Evolutionary conservation across 2,888 invertebrate genomes (phyloP).

Genomic region (Neuroscelio doddi): DNA sequence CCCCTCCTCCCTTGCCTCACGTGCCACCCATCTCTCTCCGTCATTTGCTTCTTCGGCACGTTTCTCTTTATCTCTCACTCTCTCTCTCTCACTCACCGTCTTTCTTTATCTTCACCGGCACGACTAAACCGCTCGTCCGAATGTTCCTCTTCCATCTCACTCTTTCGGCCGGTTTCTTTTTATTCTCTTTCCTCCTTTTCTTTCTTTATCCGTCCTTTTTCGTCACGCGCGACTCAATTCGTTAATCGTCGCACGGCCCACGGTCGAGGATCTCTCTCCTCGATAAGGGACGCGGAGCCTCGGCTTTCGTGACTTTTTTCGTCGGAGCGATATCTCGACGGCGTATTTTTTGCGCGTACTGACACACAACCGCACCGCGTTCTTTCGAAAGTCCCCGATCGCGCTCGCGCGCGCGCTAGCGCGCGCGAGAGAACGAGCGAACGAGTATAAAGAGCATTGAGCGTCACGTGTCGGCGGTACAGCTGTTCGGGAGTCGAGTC

Average conservation of each 20-base stretch:
- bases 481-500: slow-evolving; percentile 26
- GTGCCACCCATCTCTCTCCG: slow-evolving; percentile 13
- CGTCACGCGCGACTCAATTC: slow-evolving; percentile 44
- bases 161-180: slow-evolving; percentile 1
- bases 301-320: background rate
- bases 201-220: background rate
- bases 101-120: slow-evolving; percentile 33
- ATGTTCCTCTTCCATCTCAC: slow-evolving; percentile 17
- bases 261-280: slow-evolving; percentile 25
- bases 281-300: background rate
- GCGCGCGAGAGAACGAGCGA: background rate
- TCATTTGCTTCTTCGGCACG: slow-evolving; percentile 9
- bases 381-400: slow-evolving; percentile 32
- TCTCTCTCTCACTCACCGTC: slow-evolving; percentile 22
- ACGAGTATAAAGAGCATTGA: slow-evolving; percentile 31
- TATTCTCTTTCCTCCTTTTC: slow-evolving; percentile 6
- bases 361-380: too few species aligned
- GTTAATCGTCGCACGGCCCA: slow-evolving; percentile 49
- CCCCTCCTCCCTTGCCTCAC: slow-evolving; percentile 20
- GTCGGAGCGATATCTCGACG: slow-evolving; percentile 10
- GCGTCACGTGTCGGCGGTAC: slow-evolving; percentile 40
- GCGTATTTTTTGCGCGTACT: background rate
- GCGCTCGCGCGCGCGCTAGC: slow-evolving; percentile 6
- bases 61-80: slow-evolving; percentile 15
- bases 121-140: too few species aligned